phyloP scores from a whole-genome alignment of 2,797 vertebrate genomes.

The Squalus acanthias region DNA sequence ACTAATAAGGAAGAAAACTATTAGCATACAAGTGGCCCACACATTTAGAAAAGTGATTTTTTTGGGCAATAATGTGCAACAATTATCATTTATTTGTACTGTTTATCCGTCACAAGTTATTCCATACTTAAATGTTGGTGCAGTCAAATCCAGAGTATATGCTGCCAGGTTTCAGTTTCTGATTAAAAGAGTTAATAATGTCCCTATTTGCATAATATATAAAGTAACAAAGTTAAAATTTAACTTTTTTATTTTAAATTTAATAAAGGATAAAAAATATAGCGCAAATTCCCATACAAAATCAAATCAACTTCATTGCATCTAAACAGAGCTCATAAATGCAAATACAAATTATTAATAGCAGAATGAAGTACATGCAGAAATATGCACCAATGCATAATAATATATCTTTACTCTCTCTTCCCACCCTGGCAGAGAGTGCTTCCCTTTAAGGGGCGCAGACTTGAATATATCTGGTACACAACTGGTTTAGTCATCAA shows the following conservation, averaged over 20 bases:
- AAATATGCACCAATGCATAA: background rate
- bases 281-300: background rate
- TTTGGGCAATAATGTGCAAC: background rate
- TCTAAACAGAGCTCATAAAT: background rate
- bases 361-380: background rate
- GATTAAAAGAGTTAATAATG: background rate
- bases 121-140: background rate
- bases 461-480: background rate
- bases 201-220: background rate
- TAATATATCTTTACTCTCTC: background rate
- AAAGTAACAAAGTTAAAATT: background rate
- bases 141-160: background rate
- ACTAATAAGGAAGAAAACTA: background rate
- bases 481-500: background rate
- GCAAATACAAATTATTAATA: no score
- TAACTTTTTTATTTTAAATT: background rate
- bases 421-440: background rate
- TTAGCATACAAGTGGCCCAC: background rate
- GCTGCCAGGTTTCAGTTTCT: background rate
- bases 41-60: background rate
- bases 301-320: background rate
- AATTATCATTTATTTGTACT: background rate
- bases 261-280: background rate
- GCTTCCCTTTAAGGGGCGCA: no score
- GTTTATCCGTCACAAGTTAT: background rate